A percentile compares a stretch with the other conserved stretches of the same genome.
Conservation (phyloP, 1,140 invertebrate genomes). For the Melitaea cinxia region DNA sequence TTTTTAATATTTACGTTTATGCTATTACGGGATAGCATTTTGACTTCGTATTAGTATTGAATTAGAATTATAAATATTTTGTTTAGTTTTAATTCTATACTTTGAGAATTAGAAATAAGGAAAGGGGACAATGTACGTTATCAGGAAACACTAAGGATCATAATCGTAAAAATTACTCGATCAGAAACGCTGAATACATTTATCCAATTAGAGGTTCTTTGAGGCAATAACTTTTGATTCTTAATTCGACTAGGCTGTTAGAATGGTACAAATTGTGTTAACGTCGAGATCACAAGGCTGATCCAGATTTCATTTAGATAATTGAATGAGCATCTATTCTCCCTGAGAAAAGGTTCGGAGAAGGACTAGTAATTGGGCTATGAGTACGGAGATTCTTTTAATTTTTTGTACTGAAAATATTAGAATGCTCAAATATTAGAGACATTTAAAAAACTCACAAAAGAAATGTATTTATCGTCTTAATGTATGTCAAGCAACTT, state of each 20-base stretch:
- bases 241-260: constrained; percentile 33
- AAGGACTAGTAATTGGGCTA: constrained; percentile 46
- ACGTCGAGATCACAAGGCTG: constrained; percentile 60
- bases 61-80: too few relatives aligned
- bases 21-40: too few relatives aligned
- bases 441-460: too few relatives aligned
- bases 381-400: constrained; percentile 32
- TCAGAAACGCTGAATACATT: constrained; percentile 4
- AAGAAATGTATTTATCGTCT: too few relatives aligned
- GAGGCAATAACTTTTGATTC: constrained; percentile 28
- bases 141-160: too few relatives aligned
- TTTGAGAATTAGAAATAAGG: too few relatives aligned
- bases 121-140: too few relatives aligned
- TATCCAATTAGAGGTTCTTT: constrained; percentile 24
- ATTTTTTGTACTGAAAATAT: neutral
- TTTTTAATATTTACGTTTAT: too few relatives aligned
- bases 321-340: constrained; percentile 77
- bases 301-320: constrained; percentile 78
- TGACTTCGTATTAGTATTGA: too few relatives aligned
- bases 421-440: too few relatives aligned
- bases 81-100: too few relatives aligned
- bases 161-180: constrained; percentile 1
- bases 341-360: constrained; percentile 64
- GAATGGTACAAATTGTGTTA: constrained; percentile 50
- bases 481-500: too few relatives aligned